These are phyloP conservation scores for Scalopus aquaticus DNA, from an alignment of 2,113 vertebrate genomes.

Conservation along the genomic window DNA sequence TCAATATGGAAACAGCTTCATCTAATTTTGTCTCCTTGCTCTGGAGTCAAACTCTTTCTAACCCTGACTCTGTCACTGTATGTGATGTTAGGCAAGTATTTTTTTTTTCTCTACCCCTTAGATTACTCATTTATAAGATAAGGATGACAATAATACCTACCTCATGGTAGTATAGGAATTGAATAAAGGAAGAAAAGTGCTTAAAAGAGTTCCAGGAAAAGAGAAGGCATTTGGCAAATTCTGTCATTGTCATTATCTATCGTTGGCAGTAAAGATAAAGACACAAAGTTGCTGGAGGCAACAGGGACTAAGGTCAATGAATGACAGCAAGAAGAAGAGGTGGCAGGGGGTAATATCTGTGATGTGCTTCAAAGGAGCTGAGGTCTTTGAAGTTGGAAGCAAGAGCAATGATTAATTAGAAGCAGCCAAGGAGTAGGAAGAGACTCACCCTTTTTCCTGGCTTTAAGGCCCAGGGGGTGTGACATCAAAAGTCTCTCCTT, in stretches of 20 bases:
- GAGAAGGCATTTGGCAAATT: neutral
- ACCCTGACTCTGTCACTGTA: neutral
- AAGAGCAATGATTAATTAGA: conserved; percentile 67
- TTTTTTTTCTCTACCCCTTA: neutral
- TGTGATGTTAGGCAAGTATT: neutral
- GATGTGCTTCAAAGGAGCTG: conserved; percentile 60
- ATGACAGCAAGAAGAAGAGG: conserved; percentile 49
- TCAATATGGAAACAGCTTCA: neutral
- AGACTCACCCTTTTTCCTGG: conserved; percentile 17
- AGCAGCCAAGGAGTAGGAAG: conserved; percentile 22
- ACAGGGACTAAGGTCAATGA: conserved; percentile 5
- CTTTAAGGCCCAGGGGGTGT: neutral
- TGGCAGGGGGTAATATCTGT: conserved; percentile 49
- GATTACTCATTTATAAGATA: neutral
- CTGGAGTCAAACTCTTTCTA: neutral
- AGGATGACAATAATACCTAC: neutral
- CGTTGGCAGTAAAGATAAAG: neutral
- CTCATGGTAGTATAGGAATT: neutral
- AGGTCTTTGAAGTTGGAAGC: conserved; percentile 69
- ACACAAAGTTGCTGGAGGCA: neutral
- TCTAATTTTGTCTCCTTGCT: rapidly evolving
- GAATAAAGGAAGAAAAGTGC: neutral
- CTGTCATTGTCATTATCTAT: neutral
- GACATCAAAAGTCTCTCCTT: conserved; percentile 57
- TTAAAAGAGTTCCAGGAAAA: neutral